Conservation (phyloP, 2,113 vertebrate species). For the Arothron firmamentum region DNA sequence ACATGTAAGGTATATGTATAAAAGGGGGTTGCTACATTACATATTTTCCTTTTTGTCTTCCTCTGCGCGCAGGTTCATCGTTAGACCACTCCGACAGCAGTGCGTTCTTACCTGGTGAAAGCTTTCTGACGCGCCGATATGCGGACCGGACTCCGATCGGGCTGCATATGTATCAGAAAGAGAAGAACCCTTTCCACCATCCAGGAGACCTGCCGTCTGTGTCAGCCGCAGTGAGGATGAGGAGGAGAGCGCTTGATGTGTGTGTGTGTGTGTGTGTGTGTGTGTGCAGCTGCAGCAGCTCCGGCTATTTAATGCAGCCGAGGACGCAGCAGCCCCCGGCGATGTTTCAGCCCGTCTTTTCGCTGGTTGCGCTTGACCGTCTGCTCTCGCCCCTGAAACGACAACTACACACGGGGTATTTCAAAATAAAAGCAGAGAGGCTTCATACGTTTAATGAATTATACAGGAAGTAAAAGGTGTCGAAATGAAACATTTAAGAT, state of each 20-base stretch:
- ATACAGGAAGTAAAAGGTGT: no score
- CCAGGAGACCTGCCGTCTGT: constrained; percentile 35
- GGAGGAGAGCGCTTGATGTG: constrained; percentile 50
- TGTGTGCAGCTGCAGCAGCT: constrained; percentile 64
- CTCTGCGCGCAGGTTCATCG: constrained; percentile 1
- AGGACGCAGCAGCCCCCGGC: constrained; percentile 56
- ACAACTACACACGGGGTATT: not conserved
- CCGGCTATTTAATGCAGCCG: constrained; percentile 61
- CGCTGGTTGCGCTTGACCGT: not conserved
- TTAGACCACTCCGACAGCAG: not conserved
- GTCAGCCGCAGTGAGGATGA: constrained; percentile 44
- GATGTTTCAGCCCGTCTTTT: constrained; percentile 12
- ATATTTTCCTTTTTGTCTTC: no score
- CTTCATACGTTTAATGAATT: no score
- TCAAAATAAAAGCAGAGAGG: constrained; percentile 49
- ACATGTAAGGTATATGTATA: no score
- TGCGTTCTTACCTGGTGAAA: constrained; percentile 37
- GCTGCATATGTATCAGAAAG: not conserved
- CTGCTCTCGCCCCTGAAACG: not conserved
- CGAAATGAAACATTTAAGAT: no score
- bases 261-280: constrained; percentile 59
- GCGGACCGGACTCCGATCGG: constrained; percentile 18
- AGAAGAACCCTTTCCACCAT: constrained; percentile 31
- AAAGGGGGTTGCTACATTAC: no score
- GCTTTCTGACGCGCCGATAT: constrained; percentile 7